Evolutionary conservation across 2,888 invertebrate genomes (phyloP).

Genomic region (Caenorhabditis plicata): DNA sequence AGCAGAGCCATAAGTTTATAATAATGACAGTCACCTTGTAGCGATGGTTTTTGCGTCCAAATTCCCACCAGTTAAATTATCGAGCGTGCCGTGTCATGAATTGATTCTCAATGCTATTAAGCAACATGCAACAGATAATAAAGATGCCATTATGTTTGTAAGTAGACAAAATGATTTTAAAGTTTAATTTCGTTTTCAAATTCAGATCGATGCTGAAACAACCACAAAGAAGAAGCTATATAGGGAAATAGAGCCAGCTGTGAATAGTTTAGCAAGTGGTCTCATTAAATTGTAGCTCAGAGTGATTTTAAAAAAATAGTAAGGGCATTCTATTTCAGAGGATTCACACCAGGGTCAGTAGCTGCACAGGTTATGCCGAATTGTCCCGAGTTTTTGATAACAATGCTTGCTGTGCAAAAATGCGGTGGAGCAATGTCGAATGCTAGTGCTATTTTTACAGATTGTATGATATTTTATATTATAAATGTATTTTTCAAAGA

Average conservation of each 20-base stretch:
- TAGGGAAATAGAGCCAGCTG: slow-evolving; percentile 22
- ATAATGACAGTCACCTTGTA: too few relatives aligned
- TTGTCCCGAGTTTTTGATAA: slow-evolving; percentile 38
- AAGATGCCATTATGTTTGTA: slow-evolving; percentile 28
- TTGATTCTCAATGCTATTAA: slow-evolving; percentile 15
- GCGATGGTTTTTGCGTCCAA: slow-evolving; percentile 37
- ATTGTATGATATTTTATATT: too few relatives aligned
- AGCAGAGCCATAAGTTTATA: too few relatives aligned
- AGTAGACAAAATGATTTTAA: slow-evolving; percentile 1
- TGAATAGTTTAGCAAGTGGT: slow-evolving; percentile 21
- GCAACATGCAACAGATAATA: slow-evolving; percentile 10
- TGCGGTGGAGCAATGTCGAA: slow-evolving; percentile 54
- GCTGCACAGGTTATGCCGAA: slow-evolving; percentile 38
- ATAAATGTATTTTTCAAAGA: too few relatives aligned
- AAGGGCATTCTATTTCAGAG: slow-evolving; percentile 13
- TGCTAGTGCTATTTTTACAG: slow-evolving; percentile 56
- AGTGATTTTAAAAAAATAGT: background rate
- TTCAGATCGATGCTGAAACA: slow-evolving; percentile 31
- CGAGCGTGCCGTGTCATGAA: slow-evolving; percentile 21
- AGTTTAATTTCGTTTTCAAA: background rate
- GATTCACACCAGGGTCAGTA: slow-evolving; percentile 31
- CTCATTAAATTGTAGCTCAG: slow-evolving; percentile 15
- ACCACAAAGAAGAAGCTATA: slow-evolving; percentile 24
- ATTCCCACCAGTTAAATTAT: slow-evolving; percentile 13
- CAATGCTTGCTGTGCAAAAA: slow-evolving; percentile 39